Conservation (phyloP, 2,888 invertebrate genomes). For the Opisthograptis luteolata region DNA sequence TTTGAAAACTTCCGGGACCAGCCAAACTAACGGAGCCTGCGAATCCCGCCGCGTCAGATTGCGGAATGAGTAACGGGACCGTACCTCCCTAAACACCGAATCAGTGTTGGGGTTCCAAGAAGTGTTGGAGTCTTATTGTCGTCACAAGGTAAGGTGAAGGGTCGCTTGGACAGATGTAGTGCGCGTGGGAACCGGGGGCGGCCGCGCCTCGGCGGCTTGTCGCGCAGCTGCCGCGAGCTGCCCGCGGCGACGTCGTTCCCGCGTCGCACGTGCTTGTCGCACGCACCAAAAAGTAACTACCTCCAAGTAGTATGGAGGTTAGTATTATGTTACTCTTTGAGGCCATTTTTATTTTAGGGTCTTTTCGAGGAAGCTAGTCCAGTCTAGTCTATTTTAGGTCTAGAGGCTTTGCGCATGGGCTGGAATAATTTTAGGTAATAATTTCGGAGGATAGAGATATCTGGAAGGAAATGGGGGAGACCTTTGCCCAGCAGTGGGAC, state of each 20-base stretch:
- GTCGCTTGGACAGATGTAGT: slow-evolving; percentile 59
- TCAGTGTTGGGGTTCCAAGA: slow-evolving; percentile 60
- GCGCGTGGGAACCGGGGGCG: slow-evolving; percentile 66
- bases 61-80: slow-evolving; percentile 56
- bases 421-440: no score
- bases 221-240: slow-evolving; percentile 14
- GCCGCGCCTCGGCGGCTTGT: slow-evolving; percentile 29
- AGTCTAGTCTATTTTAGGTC: no score
- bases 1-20: no score
- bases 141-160: slow-evolving; percentile 41
- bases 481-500: no score
- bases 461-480: no score
- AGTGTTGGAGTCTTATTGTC: slow-evolving; percentile 47
- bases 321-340: no score
- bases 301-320: neutral
- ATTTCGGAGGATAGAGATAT: no score
- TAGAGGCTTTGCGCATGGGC: no score
- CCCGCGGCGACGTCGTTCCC: neutral
- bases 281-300: neutral
- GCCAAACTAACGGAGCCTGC: slow-evolving; percentile 19
- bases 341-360: no score
- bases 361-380: no score
- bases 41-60: slow-evolving; percentile 37
- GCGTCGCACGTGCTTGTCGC: neutral
- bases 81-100: slow-evolving; percentile 43